phyloP scores from a whole-genome alignment of 1,140 invertebrate genomes.

The Plodia interpunctella region DNA sequence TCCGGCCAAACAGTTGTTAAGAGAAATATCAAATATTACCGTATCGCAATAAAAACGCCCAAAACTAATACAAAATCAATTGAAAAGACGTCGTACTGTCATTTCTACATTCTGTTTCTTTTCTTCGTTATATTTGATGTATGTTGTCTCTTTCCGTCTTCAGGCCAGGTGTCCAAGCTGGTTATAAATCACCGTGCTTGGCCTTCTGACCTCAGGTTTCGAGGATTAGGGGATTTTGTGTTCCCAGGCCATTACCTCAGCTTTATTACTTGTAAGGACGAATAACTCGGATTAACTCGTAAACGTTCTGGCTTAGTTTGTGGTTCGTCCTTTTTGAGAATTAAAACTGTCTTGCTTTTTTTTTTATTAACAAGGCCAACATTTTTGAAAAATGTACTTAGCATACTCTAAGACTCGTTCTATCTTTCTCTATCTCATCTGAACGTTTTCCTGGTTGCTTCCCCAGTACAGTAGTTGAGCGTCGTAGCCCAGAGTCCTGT shows the following conservation, averaged over 20 bases:
- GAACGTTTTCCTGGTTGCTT: too few relatives aligned
- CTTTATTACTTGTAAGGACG: slow-evolving; percentile 7
- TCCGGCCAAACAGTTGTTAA: too few relatives aligned
- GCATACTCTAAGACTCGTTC: too few relatives aligned
- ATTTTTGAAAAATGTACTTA: too few relatives aligned
- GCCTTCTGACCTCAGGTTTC: slow-evolving; percentile 45
- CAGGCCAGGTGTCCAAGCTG: slow-evolving; percentile 32
- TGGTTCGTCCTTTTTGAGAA: neutral
- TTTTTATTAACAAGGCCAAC: too few relatives aligned
- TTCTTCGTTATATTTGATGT: neutral
- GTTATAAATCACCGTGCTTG: slow-evolving; percentile 49
- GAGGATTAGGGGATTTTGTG: slow-evolving; percentile 45
- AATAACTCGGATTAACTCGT: slow-evolving; percentile 6
- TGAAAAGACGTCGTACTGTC: neutral
- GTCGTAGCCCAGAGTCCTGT: too few relatives aligned
- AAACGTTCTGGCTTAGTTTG: neutral
- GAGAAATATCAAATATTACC: neutral
- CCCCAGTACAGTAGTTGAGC: too few relatives aligned
- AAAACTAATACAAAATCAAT: slow-evolving; percentile 6
- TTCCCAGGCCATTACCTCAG: slow-evolving; percentile 38
- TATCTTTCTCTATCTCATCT: too few relatives aligned
- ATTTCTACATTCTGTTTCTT: neutral
- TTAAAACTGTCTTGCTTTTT: too few relatives aligned
- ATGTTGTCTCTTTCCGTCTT: neutral
- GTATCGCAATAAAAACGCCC: neutral